Percentiles rank a stretch among this genome's conserved stretches.
phyloP scores from a whole-genome alignment of 2,797 vertebrate genomes.

The Loris lydekkerianus region DNA sequence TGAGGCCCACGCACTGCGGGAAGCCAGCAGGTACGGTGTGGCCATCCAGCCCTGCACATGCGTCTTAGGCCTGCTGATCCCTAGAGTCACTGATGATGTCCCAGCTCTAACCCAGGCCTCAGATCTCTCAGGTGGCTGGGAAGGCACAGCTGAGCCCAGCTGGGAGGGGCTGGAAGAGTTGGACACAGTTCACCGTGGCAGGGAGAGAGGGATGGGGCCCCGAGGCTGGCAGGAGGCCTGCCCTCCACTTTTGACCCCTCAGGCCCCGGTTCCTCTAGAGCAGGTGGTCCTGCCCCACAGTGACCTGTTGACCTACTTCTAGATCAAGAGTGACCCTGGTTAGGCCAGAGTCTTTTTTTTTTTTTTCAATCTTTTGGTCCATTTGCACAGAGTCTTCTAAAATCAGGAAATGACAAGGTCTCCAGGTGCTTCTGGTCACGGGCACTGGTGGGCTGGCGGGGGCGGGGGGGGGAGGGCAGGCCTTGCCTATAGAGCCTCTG shows the following conservation, averaged over 20 bases:
- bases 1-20: not conserved
- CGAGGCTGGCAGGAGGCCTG: not conserved
- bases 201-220: not conserved
- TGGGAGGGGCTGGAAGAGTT: not conserved
- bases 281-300: not conserved
- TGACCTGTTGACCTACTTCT: not conserved
- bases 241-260: not conserved
- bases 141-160: not conserved
- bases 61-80: not conserved
- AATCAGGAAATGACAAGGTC: not conserved
- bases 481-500: not conserved
- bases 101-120: not conserved
- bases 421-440: not conserved
- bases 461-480: not conserved
- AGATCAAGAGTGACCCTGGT: not conserved
- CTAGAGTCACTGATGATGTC: not conserved
- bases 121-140: not conserved
- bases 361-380: not conserved
- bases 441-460: not conserved
- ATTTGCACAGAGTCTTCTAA: not conserved
- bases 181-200: not conserved
- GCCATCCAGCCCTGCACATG: not conserved
- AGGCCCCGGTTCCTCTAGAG: not conserved
- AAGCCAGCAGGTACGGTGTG: not conserved
- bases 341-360: not conserved